Evolutionary conservation across 1,140 invertebrate species (phyloP), one percentile per base, ranked within the genome.

Genomic region (Papilio helenus): DNA sequence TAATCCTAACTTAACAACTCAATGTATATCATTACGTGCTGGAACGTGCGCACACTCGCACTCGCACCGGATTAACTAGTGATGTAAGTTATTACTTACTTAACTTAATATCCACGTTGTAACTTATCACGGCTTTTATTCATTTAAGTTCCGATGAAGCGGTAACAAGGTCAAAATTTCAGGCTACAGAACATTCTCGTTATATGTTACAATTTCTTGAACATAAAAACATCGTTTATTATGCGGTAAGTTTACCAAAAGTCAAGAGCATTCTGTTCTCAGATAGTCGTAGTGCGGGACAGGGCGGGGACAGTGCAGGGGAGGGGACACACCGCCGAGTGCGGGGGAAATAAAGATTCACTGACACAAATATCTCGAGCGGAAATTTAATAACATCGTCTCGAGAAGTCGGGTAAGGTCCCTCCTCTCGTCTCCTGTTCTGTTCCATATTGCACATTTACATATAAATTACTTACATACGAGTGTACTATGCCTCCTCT

Each of bases 371-470:
- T 29, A 68, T 68, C 61, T 68, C 61, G 61, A 68, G 61, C 61
- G 61, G 61, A 68, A 68, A 68, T 68, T 68, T 68, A 68, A 68
- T 68, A 68, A 68, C 61, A 68, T 68, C 61, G 61, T 68, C 61
- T 68, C 23, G 26, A 29, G 61, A 29, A 68, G 61, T 68, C 23
- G 61, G 61, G 26, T 12, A 16, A 68, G 61, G 61, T 14, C 23
- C 18, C 18, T 55, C 51, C n/a, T 55, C 51, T n/a, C 51, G 18
- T 55, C 51, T n/a, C 51, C 51, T 55, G 18, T 61, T 20, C 61
- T 34, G 61, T 68, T 68, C 61, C 61, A 68, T 68, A 68, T 68
- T 68, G 61, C 61, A 68, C 61, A 68, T 68, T 68, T 68, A 68
- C 61, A 68, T 68, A 68, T 68, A 68, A 68, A 68, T 68, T 29